These are phyloP conservation scores for Psilopsiagon aymara DNA, from an alignment of 2,113 vertebrate genomes.

Conservation along the genomic window DNA sequence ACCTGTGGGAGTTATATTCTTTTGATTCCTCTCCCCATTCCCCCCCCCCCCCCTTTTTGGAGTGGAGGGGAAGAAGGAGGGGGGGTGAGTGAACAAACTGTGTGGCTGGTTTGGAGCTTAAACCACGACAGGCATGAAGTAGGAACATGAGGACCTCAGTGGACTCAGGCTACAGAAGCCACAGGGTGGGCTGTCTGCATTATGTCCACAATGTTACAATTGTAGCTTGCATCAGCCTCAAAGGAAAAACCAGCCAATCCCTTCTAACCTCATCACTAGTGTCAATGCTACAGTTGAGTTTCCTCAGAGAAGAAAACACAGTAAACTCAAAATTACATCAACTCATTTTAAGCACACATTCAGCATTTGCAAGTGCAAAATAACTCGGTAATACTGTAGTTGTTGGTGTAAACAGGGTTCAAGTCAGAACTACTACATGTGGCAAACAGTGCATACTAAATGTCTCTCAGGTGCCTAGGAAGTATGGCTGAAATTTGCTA, in stretches of 20 bases:
- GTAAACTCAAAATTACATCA: neutral
- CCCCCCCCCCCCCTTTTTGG: no score
- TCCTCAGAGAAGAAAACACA: neutral
- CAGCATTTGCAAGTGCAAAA: neutral
- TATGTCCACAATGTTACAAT: neutral
- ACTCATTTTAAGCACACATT: neutral
- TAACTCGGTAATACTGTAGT: neutral
- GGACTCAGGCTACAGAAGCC: neutral
- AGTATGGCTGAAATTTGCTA: neutral
- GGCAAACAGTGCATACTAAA: neutral
- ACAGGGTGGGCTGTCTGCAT: neutral
- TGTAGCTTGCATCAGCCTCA: neutral
- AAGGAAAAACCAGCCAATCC: neutral
- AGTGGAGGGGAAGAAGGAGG: no score
- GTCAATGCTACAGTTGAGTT: neutral
- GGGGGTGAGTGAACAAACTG: no score
- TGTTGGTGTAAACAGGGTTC: neutral
- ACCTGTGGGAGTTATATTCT: no score
- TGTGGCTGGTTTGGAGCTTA: no score
- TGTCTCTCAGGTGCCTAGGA: neutral
- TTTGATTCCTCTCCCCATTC: no score
- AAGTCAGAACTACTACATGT: neutral
- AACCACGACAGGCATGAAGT: neutral
- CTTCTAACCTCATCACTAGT: neutral
- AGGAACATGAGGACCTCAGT: neutral